A percentile compares a stretch with the other conserved stretches of the same genome.
Evolutionary conservation across 2,797 vertebrate genomes (phyloP).

Genomic region (Molothrus ater): DNA sequence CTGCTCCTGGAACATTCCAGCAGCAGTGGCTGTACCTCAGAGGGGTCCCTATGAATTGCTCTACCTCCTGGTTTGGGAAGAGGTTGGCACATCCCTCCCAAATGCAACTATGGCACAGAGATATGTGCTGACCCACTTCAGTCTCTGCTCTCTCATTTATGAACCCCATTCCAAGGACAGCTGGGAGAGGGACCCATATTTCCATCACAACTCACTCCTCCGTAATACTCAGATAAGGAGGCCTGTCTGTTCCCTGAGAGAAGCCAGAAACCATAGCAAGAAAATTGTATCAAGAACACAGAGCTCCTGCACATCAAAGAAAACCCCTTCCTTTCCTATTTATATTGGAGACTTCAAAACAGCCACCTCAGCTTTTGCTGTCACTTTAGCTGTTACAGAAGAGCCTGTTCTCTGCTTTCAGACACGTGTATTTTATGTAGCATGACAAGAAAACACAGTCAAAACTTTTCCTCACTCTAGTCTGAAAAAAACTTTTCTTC

Average conservation of each 20-base stretch:
- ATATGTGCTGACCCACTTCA: not conserved
- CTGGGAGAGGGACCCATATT: not conserved
- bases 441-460: not conserved
- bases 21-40: not conserved
- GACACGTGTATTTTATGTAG: not conserved
- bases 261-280: not conserved
- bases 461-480: conserved; percentile 27
- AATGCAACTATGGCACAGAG: not conserved
- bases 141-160: not conserved
- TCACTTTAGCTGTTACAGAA: not conserved
- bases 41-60: not conserved
- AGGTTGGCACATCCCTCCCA: not conserved
- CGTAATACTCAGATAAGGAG: not conserved
- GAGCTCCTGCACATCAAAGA: not conserved
- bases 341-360: not conserved
- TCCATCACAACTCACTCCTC: not conserved
- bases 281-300: not conserved
- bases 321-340: not conserved
- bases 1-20: not conserved
- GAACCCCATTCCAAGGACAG: not conserved
- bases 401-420: not conserved
- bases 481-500: not conserved
- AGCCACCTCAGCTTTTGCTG: not conserved
- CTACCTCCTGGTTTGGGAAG: rapidly evolving
- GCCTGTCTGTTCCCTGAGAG: not conserved